These are phyloP conservation scores for Ianthella basta DNA, from an alignment of 37 sponge, comb jelly and placozoan genomes.

Conservation along the genomic window DNA sequence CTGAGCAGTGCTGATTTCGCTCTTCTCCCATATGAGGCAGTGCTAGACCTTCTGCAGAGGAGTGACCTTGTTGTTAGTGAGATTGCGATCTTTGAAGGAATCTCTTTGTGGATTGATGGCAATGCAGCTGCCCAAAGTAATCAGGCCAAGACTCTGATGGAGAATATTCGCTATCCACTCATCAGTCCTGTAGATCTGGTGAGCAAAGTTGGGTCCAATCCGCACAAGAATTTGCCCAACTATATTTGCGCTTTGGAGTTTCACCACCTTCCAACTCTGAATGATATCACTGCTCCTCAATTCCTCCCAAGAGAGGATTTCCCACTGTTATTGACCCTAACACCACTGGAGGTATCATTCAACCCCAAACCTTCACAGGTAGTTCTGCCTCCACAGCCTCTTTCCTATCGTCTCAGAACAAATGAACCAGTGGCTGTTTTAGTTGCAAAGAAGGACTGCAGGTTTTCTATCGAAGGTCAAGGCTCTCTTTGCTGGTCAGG, in stretches of 20 bases:
- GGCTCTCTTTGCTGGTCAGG: neutral
- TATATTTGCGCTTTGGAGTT: neutral
- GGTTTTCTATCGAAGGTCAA: neutral
- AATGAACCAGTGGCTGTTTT: neutral
- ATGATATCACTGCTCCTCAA: neutral
- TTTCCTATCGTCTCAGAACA: too few relatives aligned
- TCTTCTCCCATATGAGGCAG: constrained; percentile 1
- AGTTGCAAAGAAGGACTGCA: neutral
- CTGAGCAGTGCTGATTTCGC: neutral
- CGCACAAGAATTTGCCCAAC: neutral
- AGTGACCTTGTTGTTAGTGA: neutral
- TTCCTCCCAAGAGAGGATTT: neutral
- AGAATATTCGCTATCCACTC: neutral
- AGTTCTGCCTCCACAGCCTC: too few relatives aligned
- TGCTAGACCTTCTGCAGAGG: neutral
- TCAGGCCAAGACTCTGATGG: neutral
- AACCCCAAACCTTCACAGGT: too few relatives aligned
- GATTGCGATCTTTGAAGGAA: neutral
- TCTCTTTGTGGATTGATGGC: neutral
- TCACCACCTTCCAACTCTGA: neutral
- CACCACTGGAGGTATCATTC: neutral
- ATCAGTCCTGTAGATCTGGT: constrained; percentile 10
- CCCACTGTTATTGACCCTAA: neutral
- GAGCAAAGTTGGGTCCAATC: neutral
- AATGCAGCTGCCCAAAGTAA: neutral